Conservation (phyloP, 2,797 vertebrate species). For the Yasuhikotakia modesta region DNA sequence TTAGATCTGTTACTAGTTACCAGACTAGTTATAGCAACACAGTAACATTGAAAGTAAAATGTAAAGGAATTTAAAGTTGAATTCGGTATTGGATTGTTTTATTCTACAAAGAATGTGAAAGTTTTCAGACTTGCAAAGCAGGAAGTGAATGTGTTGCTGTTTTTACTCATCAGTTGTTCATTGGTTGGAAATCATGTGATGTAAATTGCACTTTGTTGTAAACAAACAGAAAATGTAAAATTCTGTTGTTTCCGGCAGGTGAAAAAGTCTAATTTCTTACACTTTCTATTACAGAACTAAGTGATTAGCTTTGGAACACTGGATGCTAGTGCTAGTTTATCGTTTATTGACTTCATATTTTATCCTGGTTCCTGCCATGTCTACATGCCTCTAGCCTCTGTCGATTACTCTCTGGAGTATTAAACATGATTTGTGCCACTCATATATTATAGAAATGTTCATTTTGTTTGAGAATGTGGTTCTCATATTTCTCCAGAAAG, state of each 20-base stretch:
- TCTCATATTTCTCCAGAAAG: not conserved
- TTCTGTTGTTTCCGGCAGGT: too few species aligned
- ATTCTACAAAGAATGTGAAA: slow-evolving; percentile 28
- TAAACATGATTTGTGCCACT: not conserved
- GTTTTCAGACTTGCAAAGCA: not conserved
- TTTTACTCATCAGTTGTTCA: not conserved
- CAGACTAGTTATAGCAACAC: not conserved
- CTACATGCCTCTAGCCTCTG: not conserved
- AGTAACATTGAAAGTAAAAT: not conserved
- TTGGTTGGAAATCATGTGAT: not conserved
- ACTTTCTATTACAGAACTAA: not conserved
- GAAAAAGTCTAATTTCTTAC: not conserved
- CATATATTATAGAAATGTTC: not conserved
- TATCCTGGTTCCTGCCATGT: slow-evolving; percentile 3
- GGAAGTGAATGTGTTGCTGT: slow-evolving; percentile 1
- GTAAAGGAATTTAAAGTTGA: not conserved
- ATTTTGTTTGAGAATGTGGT: slow-evolving; percentile 3
- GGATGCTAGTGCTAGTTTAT: not conserved
- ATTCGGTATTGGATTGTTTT: not conserved
- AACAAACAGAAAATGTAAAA: not conserved
- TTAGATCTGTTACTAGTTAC: not conserved
- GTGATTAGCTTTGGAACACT: not conserved
- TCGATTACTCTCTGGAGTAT: not conserved
- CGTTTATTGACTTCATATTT: not conserved
- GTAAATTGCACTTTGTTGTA: not conserved